Percentiles rank a stretch among this genome's conserved stretches.
Conservation (phyloP, 2,888 invertebrate genomes). For the Nezara viridula region DNA sequence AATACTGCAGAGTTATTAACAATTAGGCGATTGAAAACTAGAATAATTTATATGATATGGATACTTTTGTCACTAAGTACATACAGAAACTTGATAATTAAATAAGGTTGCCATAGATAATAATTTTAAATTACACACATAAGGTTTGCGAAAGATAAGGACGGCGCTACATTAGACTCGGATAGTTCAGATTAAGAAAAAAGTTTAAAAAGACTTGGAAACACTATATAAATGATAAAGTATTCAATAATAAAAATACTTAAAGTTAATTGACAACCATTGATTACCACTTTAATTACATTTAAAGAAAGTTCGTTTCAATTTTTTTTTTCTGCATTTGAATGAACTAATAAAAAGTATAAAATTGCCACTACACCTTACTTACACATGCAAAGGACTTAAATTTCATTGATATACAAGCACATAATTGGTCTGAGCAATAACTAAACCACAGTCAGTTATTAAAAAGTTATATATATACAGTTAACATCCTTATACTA, state of each 20-base stretch:
- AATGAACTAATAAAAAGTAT: neutral
- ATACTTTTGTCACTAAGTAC: too few relatives aligned
- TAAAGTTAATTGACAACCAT: conserved; percentile 10
- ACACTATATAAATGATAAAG: neutral
- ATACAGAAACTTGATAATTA: too few relatives aligned
- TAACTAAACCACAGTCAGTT: neutral
- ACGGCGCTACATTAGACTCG: neutral
- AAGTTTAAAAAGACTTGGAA: neutral
- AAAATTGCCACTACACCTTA: neutral
- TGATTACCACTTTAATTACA: neutral
- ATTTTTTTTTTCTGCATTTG: neutral
- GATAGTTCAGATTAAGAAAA: neutral
- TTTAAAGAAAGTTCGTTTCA: neutral
- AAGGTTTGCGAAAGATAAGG: too few relatives aligned
- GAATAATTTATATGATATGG: too few relatives aligned
- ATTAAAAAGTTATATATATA: neutral
- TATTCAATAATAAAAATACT: neutral
- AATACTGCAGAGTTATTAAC: too few relatives aligned
- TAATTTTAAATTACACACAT: too few relatives aligned
- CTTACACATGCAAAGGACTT: neutral
- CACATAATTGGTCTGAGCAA: neutral
- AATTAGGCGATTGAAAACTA: too few relatives aligned
- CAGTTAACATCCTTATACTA: neutral
- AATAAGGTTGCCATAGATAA: too few relatives aligned
- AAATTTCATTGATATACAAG: neutral